A percentile compares a stretch with the other conserved stretches of the same genome.
Evolutionary conservation across 2,113 vertebrate genomes (phyloP).

Genomic region (Psittacus erithacus): DNA sequence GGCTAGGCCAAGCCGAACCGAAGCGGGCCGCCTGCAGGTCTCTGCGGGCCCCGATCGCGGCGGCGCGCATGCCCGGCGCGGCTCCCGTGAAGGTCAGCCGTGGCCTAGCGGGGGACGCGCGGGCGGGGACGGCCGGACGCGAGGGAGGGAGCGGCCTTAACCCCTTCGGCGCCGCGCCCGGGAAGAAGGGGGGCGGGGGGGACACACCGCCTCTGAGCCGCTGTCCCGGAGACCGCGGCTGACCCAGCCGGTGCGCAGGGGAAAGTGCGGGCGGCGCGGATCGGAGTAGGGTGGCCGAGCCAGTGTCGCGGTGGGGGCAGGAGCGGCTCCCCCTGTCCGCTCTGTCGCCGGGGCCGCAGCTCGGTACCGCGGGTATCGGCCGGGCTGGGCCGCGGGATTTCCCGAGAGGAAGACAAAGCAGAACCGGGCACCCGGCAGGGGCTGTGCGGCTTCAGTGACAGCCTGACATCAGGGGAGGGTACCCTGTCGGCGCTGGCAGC

Average conservation of each 20-base stretch:
- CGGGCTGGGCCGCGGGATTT: neutral
- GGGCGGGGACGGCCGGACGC: neutral
- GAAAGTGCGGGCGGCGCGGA: neutral
- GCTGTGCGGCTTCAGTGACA: neutral
- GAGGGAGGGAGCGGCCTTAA: slow-evolving; percentile 51
- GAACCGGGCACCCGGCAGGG: neutral
- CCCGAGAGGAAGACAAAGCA: neutral
- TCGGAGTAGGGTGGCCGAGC: neutral
- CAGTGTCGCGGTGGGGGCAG: neutral
- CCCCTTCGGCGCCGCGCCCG: slow-evolving; percentile 32
- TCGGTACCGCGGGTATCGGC: no score
- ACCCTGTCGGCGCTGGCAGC: neutral
- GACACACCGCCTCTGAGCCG: no score
- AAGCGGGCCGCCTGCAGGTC: neutral
- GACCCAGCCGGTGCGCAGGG: neutral
- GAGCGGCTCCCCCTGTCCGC: neutral
- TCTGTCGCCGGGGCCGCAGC: neutral
- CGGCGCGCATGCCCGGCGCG: slow-evolving; percentile 59
- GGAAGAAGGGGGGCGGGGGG: neutral
- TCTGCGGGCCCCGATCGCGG: neutral
- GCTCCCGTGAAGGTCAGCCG: slow-evolving; percentile 73
- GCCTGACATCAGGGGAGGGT: no score
- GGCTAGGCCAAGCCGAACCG: neutral
- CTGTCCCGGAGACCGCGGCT: neutral
- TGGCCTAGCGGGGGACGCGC: slow-evolving; percentile 53